Base-by-base conservation (phyloP, 2,888 invertebrate species). In the Erynnis tages region DNA sequence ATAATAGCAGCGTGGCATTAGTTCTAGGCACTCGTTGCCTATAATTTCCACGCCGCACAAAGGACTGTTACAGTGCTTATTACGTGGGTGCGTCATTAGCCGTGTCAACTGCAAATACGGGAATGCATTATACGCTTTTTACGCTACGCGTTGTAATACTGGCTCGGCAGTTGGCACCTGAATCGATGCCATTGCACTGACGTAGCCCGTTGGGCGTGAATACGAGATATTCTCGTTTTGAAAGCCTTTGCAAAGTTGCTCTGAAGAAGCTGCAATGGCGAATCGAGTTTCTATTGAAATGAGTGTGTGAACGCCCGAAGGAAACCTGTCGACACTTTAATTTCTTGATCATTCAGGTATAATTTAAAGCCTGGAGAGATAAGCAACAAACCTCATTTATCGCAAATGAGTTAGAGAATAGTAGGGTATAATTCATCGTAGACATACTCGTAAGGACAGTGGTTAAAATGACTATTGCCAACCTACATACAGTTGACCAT, bases 1-100 rank as follows among this genome's bases (percentile, higher is more conserved):
- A 67, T 63, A 65, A 67, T 56, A 54, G 58, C 58, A 54, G 54
- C 41, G 55, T 56, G 65, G 61, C 63, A 67, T 30, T 65, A 65
- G 62, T 50, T 55, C 55, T 56, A 57, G 56, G 57, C 59, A 35
- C 23, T 38, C 29, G 55, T 62, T 60, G 61, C 58, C 55, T 60
- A 56, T 57, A 64, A 73, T 69, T 72, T 65, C 59, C 60, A 63
- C 60, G 54, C 57, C 53, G 48, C 58, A 70, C 67, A 72, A 75
- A 75, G 66, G 66, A 55, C 56, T 54, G 41, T 23, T 38, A 17
- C 23, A 25, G 52, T 44, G 50, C 37, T 37, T 44, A 50, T 52
- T 52, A 44, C 37, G 52, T 44, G 23, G 40, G 32, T 23, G 45
- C 11, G 45, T 52, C 45, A 53, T 53, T 53, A 53, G 34, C 17